Evolutionary conservation across 2,113 vertebrate genomes (phyloP).

Genomic region (Myotis brandtii): DNA sequence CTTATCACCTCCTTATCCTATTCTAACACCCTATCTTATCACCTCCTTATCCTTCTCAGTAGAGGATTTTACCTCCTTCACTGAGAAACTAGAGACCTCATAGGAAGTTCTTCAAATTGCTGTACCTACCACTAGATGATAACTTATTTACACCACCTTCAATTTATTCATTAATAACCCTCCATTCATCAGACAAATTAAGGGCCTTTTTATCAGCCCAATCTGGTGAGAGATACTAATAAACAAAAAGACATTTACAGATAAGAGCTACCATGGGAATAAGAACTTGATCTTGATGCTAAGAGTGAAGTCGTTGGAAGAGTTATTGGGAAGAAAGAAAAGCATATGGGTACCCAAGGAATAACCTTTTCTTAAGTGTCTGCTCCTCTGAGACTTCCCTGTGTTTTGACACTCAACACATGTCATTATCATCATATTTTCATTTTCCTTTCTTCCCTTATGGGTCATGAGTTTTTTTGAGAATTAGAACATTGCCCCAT

Average conservation of each 20-base stretch:
- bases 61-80: neutral
- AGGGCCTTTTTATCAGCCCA: neutral
- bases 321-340: neutral
- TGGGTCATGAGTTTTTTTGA: neutral
- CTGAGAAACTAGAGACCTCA: neutral
- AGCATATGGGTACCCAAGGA: too few relatives aligned
- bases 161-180: neutral
- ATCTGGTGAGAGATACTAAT: neutral
- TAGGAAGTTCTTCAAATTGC: neutral
- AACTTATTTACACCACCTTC: neutral
- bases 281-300: neutral
- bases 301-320: neutral
- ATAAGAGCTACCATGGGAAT: neutral
- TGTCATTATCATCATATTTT: neutral
- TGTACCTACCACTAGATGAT: neutral
- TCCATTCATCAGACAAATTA: neutral
- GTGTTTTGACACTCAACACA: neutral
- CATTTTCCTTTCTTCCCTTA: neutral
- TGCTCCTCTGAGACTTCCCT: neutral
- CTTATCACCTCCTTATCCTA: neutral
- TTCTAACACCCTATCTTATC: neutral
- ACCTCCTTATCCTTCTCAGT: neutral
- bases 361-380: neutral
- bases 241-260: neutral
- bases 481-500: neutral